Evolutionary conservation across 2,113 vertebrate species (phyloP).

Genomic region (Platysternon megacephalum): DNA sequence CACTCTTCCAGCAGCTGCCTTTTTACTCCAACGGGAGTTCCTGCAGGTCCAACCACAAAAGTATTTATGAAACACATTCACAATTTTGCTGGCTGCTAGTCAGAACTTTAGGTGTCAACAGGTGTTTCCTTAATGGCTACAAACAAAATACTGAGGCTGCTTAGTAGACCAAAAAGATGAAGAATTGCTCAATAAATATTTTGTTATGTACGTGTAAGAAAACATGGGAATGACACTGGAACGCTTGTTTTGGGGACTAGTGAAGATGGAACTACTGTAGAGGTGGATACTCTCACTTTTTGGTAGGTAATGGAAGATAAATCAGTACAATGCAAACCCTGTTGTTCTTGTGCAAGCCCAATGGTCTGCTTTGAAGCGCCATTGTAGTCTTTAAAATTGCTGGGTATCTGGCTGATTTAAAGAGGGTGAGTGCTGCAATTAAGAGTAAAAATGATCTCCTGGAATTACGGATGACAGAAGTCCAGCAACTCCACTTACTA

Average conservation of each 20-base stretch:
- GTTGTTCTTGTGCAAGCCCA: not conserved
- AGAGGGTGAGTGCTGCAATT: not conserved
- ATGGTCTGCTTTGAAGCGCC: not conserved
- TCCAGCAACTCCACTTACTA: not conserved
- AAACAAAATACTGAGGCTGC: not conserved
- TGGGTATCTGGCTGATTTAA: not conserved
- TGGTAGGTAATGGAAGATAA: not conserved
- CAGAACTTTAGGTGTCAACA: not conserved
- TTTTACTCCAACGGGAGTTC: conserved; percentile 49
- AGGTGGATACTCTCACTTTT: not conserved
- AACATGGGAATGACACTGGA: not conserved
- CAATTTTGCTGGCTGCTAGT: conserved; percentile 37
- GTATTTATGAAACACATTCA: conserved; percentile 43
- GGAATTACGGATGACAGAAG: not conserved
- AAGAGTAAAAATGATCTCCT: not conserved
- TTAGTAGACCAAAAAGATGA: not conserved
- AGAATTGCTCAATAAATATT: not conserved
- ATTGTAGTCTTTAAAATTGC: not conserved
- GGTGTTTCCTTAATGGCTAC: not conserved
- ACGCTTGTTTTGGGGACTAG: too few relatives aligned
- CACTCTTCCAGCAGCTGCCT: conserved; percentile 28
- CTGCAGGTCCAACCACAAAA: conserved; percentile 57
- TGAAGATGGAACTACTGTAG: too few relatives aligned
- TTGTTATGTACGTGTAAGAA: not conserved
- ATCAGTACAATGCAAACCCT: not conserved